Conservation (phyloP, 2,113 vertebrate genomes). For the Thalassarche chlororhynchos region DNA sequence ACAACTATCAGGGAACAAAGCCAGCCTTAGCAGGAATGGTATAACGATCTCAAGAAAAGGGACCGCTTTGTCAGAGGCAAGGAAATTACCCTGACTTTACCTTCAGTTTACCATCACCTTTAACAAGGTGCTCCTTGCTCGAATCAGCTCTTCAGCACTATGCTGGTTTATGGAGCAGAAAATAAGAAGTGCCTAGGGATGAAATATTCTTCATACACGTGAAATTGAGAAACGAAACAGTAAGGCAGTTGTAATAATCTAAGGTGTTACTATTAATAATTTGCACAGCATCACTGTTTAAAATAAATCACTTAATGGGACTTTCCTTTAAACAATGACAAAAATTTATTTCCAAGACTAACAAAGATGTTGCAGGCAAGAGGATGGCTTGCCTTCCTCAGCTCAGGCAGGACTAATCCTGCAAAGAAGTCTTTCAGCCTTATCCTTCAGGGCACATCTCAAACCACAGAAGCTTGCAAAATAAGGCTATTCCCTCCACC, state of each 20-base stretch:
- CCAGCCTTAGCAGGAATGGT: neutral
- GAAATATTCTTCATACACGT: neutral
- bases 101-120: neutral
- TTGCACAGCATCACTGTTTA: neutral
- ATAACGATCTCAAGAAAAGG: neutral
- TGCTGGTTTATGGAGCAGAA: neutral
- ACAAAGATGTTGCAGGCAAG: neutral
- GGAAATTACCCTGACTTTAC: neutral
- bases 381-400: neutral
- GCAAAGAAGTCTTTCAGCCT: neutral
- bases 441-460: neutral
- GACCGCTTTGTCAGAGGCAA: neutral
- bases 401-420: neutral
- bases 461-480: neutral
- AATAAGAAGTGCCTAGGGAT: neutral
- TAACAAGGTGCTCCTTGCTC: neutral
- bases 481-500: neutral
- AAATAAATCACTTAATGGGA: neutral
- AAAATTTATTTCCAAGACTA: neutral
- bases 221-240: neutral
- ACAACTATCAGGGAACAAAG: neutral
- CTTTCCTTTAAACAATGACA: neutral
- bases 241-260: neutral
- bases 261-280: neutral
- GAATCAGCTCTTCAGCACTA: neutral